Conservation (phyloP, 2,888 invertebrate species). For the Pomacea canaliculata region DNA sequence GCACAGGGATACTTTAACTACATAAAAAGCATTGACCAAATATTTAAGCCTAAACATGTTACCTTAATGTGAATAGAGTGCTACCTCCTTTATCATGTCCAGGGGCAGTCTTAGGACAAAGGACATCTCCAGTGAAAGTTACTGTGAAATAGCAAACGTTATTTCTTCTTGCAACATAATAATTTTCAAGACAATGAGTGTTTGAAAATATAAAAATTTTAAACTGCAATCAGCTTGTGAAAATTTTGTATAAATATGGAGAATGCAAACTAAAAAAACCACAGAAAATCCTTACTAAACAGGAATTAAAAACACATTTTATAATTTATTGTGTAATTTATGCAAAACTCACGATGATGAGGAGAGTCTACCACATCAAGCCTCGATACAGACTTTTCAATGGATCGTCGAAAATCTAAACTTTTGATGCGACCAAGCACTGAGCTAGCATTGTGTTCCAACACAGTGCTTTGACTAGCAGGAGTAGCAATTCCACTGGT, state of each 20-base stretch:
- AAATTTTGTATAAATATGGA: too few relatives aligned
- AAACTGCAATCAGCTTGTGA: too few relatives aligned
- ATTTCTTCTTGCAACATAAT: too few relatives aligned
- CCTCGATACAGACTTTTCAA: constrained; percentile 46
- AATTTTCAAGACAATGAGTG: too few relatives aligned
- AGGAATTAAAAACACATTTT: too few relatives aligned
- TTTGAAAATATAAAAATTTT: too few relatives aligned
- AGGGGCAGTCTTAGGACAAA: constrained; percentile 65
- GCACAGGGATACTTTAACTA: too few relatives aligned
- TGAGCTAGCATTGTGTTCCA: constrained; percentile 56
- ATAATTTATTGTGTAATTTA: too few relatives aligned
- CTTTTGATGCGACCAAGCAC: constrained; percentile 56
- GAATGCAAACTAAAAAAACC: too few relatives aligned
- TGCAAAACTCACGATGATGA: constrained; percentile 11
- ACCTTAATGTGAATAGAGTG: constrained; percentile 61
- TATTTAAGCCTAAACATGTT: background rate
- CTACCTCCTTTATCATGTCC: constrained; percentile 56
- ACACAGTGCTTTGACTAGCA: constrained; percentile 52
- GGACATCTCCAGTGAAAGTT: constrained; percentile 55
- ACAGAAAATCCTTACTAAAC: too few relatives aligned
- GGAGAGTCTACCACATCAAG: constrained; percentile 42
- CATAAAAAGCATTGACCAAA: too few relatives aligned
- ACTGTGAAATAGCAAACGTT: constrained; percentile 36
- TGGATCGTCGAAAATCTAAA: constrained; percentile 48
- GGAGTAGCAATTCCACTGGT: constrained; percentile 45